A percentile compares a stretch with the other conserved stretches of the same genome.
phyloP scores from a whole-genome alignment of 2,797 vertebrate genomes.

The Triplophysa yarkandensis region DNA sequence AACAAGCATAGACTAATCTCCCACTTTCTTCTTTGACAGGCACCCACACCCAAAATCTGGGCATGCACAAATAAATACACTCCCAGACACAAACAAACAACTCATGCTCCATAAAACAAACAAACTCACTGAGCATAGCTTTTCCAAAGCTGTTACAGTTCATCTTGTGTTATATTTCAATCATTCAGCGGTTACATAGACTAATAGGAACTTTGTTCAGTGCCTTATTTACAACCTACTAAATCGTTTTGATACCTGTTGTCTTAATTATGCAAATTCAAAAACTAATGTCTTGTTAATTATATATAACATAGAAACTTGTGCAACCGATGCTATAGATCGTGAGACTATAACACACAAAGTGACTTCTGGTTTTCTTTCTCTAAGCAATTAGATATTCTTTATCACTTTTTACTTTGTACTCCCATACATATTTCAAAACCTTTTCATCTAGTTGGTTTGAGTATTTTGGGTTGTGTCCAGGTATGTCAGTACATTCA shows the following conservation, averaged over 20 bases:
- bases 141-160: constrained; percentile 6
- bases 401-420: constrained; percentile 4
- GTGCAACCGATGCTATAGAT: background rate
- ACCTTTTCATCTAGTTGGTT: background rate
- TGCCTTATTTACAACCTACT: background rate
- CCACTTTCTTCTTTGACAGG: background rate
- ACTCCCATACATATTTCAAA: constrained; percentile 14
- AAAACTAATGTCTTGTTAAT: background rate
- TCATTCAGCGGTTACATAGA: background rate
- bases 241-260: background rate
- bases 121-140: background rate
- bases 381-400: background rate
- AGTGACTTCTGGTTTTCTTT: background rate
- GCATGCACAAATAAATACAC: constrained; percentile 31
- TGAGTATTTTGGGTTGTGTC: constrained; percentile 33
- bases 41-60: constrained; percentile 25
- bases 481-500: constrained; percentile 27
- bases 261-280: background rate
- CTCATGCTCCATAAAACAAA: constrained; percentile 2
- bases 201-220: background rate
- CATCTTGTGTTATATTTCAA: constrained; percentile 3
- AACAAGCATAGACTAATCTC: constrained; percentile 17
- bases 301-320: background rate
- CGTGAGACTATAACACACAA: background rate
- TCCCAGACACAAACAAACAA: constrained; percentile 44